A percentile compares a stretch with the other conserved stretches of the same genome.
phyloP scores from a whole-genome alignment of 2,888 invertebrate species.

The Podabrus alpinus region DNA sequence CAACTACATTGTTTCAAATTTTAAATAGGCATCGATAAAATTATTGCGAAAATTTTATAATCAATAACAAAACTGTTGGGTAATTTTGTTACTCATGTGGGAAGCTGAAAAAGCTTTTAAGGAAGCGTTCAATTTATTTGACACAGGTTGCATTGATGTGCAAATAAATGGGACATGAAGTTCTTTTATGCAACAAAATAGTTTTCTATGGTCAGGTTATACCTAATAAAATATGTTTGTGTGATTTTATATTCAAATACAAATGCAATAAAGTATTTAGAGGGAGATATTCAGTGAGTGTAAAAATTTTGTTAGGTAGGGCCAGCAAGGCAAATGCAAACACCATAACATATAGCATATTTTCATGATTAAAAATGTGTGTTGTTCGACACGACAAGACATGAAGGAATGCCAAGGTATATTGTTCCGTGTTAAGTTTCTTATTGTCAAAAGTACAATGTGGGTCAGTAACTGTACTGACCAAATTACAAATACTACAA shows the following conservation, averaged over 20 bases:
- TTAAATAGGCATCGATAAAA: not conserved
- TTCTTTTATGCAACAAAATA: not conserved
- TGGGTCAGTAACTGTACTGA: constrained; percentile 27
- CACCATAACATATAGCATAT: constrained; percentile 7
- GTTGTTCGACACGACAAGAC: constrained; percentile 20
- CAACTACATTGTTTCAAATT: not conserved
- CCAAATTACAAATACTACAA: not conserved
- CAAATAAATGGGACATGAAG: not conserved
- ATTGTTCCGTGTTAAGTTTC: constrained; percentile 24
- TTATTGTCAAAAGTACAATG: constrained; percentile 27
- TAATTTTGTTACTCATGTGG: not conserved
- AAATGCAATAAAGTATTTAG: not conserved
- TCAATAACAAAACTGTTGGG: not conserved
- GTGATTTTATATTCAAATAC: not conserved
- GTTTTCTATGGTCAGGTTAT: not conserved
- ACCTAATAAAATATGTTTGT: not conserved
- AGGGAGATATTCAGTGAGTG: not conserved
- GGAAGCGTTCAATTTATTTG: not conserved
- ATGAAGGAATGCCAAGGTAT: constrained; percentile 28
- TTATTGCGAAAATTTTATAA: not conserved
- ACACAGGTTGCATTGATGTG: not conserved
- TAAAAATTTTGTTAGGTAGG: constrained; percentile 5
- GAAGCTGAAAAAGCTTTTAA: not conserved
- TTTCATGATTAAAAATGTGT: constrained; percentile 19
- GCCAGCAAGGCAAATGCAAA: constrained; percentile 4